Evolutionary conservation across 2,797 vertebrate species (phyloP).

Genomic region (Lacerta agilis): DNA sequence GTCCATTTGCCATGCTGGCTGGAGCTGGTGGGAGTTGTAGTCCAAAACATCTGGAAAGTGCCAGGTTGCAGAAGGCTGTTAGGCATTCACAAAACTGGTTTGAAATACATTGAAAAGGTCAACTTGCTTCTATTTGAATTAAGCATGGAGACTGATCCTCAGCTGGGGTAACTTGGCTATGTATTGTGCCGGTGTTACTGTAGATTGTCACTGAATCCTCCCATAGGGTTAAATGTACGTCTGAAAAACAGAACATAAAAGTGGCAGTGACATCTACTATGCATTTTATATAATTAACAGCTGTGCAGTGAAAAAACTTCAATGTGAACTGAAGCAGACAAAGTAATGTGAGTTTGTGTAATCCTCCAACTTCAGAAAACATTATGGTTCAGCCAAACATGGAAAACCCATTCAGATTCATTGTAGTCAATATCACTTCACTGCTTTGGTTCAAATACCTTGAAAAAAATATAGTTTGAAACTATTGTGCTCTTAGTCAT

Average conservation of each 20-base stretch:
- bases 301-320: slow-evolving; percentile 10
- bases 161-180: background rate
- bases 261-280: slow-evolving; percentile 13
- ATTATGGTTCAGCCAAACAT: background rate
- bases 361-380: background rate
- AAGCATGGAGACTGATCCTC: background rate
- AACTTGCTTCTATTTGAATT: background rate
- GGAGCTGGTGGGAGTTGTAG: too few relatives aligned
- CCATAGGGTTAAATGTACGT: background rate
- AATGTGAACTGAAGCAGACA: slow-evolving; percentile 1
- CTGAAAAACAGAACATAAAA: slow-evolving; percentile 11
- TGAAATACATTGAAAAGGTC: background rate
- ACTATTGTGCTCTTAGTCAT: background rate
- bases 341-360: slow-evolving; percentile 15
- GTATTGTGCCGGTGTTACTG: background rate
- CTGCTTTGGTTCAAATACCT: background rate
- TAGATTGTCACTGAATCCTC: background rate
- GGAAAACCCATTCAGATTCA: slow-evolving; percentile 21
- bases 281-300: background rate
- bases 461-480: slow-evolving; percentile 30
- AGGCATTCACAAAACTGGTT: background rate
- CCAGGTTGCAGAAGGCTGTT: background rate
- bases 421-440: slow-evolving; percentile 6
- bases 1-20: too few relatives aligned
- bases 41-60: too few relatives aligned